Conservation (phyloP, 1,140 invertebrate species). For the Harlomillsia oculata region DNA sequence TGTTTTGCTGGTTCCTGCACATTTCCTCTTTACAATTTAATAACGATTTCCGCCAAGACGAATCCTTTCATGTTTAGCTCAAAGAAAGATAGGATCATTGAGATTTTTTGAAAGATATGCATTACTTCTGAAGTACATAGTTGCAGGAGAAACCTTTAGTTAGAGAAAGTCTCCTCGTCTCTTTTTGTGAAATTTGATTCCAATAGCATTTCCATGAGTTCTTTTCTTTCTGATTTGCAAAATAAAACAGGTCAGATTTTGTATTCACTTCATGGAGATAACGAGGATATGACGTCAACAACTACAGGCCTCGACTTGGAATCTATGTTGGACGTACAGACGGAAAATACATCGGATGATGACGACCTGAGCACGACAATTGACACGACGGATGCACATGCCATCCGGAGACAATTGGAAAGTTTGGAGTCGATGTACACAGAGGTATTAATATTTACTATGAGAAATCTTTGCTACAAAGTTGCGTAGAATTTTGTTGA, state of each 20-base stretch:
- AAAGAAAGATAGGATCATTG: too few relatives aligned
- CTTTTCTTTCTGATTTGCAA: too few relatives aligned
- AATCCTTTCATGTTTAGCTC: not conserved
- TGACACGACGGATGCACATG: constrained; percentile 53
- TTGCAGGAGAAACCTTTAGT: too few relatives aligned
- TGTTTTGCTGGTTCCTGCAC: too few relatives aligned
- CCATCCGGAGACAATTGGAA: constrained; percentile 70
- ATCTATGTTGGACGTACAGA: constrained; percentile 61
- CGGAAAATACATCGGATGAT: constrained; percentile 50
- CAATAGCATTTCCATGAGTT: too few relatives aligned
- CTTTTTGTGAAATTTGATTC: not conserved
- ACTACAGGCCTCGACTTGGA: constrained; percentile 70
- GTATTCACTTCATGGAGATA: constrained; percentile 47
- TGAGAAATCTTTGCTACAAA: not conserved
- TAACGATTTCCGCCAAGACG: too few relatives aligned
- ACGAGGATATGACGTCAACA: constrained; percentile 63
- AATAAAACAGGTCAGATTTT: constrained; percentile 34
- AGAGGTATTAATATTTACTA: constrained; percentile 43
- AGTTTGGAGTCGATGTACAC: constrained; percentile 82
- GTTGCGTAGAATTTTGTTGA: not conserved
- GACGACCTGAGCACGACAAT: constrained; percentile 57
- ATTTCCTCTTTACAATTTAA: too few relatives aligned
- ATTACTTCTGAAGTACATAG: too few relatives aligned
- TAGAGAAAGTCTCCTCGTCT: too few relatives aligned
- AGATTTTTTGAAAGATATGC: too few relatives aligned